Base-by-base conservation (phyloP, 2,888 invertebrate species). In the Caenorhabditis macrosperma region DNA sequence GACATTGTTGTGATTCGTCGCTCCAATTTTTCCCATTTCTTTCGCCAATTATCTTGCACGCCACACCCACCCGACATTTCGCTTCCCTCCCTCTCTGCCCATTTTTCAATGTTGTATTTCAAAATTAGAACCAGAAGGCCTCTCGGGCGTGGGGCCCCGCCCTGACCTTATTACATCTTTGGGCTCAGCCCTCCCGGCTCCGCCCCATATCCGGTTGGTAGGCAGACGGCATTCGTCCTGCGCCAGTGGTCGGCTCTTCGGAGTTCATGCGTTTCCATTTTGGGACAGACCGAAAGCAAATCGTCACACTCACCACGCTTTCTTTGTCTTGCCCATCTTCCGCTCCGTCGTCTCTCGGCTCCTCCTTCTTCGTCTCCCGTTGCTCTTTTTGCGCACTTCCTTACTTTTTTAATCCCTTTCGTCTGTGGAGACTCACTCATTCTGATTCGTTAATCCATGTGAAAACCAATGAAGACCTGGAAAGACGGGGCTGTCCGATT, bases 1-100 rank as follows among this genome's bases (percentile, higher is more conserved):
- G 74, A 64, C 74, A 64, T 74, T 74, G 74, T 74, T 74, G 74
- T 72, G 72, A 72, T 72, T 72, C 54, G 54, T 48, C 41, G 52
- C 52, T 28, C 28, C 22, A 41, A 41, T 52, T 52, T 35, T 20
- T 38, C 48, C 52, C 48, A 17, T 41, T 17, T 57, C 26, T 12
- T 38, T 57, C 22, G 41, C 44, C 57, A 60, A 60, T 52, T 60
- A 69, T 69, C 67, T 55, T 22, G 22, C 4, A 54, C n/a, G 9
- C n/a, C 63, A 50, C 28, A 26, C 33, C 17, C 50, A 24, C 54
- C 66, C 41, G 54, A 41, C 30, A 46, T 61, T 61, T 60, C 48
- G 30, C n/a, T 38, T 38, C 38, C 9, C 9, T 38, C 38, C 41
- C 41, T 41, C 69, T 52, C 52, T 67, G 28, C 67, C 48, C 54